Evolutionary conservation across 2,888 invertebrate species (phyloP).

Genomic region (Drosophila paramelanica): DNA sequence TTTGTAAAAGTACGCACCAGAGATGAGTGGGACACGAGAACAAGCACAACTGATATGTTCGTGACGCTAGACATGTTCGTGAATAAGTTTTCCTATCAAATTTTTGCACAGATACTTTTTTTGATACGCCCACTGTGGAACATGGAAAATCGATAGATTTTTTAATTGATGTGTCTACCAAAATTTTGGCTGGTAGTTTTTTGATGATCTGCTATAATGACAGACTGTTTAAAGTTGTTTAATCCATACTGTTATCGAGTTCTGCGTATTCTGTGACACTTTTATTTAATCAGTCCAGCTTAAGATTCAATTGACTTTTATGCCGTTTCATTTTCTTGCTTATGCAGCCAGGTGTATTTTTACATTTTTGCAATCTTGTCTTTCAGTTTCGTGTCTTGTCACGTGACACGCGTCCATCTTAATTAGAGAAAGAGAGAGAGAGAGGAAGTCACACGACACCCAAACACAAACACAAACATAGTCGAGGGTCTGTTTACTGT

Average conservation of each 20-base stretch:
- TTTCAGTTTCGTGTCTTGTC: background rate
- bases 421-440: background rate
- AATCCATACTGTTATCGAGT: no score
- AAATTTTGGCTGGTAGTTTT: no score
- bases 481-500: conserved; percentile 22
- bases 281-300: no score
- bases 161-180: no score
- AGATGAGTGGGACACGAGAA: conserved; percentile 30
- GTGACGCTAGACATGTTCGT: background rate
- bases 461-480: background rate
- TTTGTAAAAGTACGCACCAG: conserved; percentile 22
- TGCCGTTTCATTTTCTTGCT: no score
- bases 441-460: background rate
- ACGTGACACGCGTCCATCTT: conserved; percentile 9
- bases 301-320: no score
- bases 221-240: no score
- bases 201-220: no score
- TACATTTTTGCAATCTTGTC: background rate
- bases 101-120: no score
- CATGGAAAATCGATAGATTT: no score
- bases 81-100: background rate
- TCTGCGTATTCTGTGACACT: no score
- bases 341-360: background rate
- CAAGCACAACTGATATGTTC: background rate
- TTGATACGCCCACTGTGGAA: no score